phyloP scores from a whole-genome alignment of 2,113 vertebrate species.

The Sakesphorus luctuosus region DNA sequence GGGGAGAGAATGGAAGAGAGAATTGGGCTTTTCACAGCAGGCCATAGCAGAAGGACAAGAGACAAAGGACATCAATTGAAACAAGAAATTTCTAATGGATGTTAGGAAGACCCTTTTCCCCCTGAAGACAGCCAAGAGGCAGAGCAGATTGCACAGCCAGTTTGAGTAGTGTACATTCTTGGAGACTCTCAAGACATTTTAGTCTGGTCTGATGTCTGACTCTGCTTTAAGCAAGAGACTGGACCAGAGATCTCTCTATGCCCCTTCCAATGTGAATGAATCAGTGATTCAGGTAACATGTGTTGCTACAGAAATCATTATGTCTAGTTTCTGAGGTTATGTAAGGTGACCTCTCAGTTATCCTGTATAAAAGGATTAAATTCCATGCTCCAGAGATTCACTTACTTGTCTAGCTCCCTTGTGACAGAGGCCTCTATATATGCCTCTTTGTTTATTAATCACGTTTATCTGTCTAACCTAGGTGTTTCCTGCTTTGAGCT shows the following conservation, averaged over 20 bases:
- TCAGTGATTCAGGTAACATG: neutral
- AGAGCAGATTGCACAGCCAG: neutral
- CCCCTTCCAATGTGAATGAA: neutral
- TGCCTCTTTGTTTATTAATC: neutral
- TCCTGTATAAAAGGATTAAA: neutral
- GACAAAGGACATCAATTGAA: neutral
- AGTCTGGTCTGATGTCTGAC: neutral
- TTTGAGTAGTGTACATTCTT: neutral
- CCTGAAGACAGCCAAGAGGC: neutral
- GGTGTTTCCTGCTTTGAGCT: neutral
- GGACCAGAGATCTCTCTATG: neutral
- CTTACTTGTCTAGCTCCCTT: neutral
- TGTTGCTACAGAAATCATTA: neutral
- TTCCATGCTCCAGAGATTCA: neutral
- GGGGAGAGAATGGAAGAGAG: neutral
- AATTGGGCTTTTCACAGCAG: neutral
- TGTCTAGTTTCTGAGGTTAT: neutral
- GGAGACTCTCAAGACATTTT: neutral
- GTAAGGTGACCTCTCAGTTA: neutral
- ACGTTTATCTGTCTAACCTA: neutral
- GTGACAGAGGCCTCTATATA: neutral
- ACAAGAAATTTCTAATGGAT: neutral
- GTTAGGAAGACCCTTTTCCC: neutral
- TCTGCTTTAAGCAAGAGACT: neutral
- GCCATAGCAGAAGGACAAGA: neutral